A percentile compares a stretch with the other conserved stretches of the same genome.
These are phyloP conservation scores for Herminia tarsipennalis DNA, from an alignment of 2,888 invertebrate species.

Conservation along the genomic window DNA sequence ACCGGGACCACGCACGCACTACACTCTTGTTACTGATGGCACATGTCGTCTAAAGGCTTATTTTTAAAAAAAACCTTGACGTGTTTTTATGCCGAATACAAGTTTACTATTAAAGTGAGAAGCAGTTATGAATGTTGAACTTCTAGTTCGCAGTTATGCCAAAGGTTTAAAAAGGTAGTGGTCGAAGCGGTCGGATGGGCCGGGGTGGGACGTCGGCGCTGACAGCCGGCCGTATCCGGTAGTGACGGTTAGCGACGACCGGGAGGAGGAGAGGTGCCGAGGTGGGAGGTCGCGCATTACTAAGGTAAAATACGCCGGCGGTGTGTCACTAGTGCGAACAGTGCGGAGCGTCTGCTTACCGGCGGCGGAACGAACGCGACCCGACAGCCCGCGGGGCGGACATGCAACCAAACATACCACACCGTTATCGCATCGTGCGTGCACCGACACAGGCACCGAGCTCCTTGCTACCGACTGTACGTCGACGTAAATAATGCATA, in stretches of 20 bases:
- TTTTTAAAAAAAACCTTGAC: no score
- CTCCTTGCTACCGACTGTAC: constrained; percentile 28
- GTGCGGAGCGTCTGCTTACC: constrained; percentile 66
- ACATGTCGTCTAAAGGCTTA: no score
- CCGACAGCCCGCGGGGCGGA: constrained; percentile 56
- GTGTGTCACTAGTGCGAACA: constrained; percentile 55
- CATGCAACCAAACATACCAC: constrained; percentile 78
- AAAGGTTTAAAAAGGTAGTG: not conserved
- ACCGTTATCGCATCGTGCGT: constrained; percentile 51
- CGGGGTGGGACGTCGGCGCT: constrained; percentile 25
- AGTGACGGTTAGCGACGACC: no score
- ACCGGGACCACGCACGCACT: no score
- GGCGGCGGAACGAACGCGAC: constrained; percentile 49
- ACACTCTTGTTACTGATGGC: no score
- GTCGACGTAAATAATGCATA: constrained; percentile 73
- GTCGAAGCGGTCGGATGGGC: not conserved
- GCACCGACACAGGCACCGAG: constrained; percentile 18
- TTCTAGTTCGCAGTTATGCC: not conserved
- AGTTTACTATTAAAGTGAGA: no score
- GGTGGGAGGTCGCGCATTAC: constrained; percentile 64
- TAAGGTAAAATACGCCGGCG: constrained; percentile 78
- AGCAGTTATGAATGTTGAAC: no score
- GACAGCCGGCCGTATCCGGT: no score
- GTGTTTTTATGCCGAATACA: no score
- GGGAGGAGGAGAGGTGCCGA: constrained; percentile 30